Percentiles rank a stretch among this genome's conserved stretches.
Evolutionary conservation across 2,113 vertebrate species (phyloP).

Genomic region (Halcyon malimbica): DNA sequence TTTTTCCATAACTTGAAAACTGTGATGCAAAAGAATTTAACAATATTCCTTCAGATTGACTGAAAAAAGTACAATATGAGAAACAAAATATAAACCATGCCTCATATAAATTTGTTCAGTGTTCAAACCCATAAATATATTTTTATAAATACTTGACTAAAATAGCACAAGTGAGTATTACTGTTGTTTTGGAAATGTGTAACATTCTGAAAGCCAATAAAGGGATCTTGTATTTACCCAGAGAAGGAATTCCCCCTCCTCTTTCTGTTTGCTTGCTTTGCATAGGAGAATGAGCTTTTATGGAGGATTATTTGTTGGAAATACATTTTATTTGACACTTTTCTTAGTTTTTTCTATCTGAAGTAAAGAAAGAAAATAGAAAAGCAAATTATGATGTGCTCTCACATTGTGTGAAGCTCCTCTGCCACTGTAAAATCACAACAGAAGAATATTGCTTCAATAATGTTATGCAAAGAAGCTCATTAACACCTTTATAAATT

Average conservation of each 20-base stretch:
- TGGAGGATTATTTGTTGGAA: conserved; percentile 29
- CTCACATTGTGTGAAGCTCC: conserved; percentile 23
- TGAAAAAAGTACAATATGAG: not conserved
- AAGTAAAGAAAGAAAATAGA: conserved; percentile 55
- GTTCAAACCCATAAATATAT: not conserved
- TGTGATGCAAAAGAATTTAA: not conserved
- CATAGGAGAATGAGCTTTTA: conserved; percentile 39
- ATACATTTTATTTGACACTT: conserved; percentile 63
- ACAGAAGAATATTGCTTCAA: conserved; percentile 54
- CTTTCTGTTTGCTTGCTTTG: not conserved
- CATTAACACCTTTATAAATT: conserved; percentile 72
- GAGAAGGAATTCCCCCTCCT: not conserved
- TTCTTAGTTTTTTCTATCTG: conserved; percentile 51
- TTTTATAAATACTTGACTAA: not conserved
- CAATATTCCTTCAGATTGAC: not conserved
- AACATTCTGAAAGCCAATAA: not conserved
- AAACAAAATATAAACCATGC: not conserved
- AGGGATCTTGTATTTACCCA: not conserved
- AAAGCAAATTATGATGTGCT: conserved; percentile 59
- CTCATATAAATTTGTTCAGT: not conserved
- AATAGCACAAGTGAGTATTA: not conserved
- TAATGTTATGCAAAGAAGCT: conserved; percentile 68
- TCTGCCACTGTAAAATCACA: conserved; percentile 56
- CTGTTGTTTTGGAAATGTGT: not conserved
- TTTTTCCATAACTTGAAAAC: not conserved